A percentile compares a stretch with the other conserved stretches of the same genome.
Evolutionary conservation across 2,113 vertebrate species (phyloP).

Genomic region (Leucosticte australis): DNA sequence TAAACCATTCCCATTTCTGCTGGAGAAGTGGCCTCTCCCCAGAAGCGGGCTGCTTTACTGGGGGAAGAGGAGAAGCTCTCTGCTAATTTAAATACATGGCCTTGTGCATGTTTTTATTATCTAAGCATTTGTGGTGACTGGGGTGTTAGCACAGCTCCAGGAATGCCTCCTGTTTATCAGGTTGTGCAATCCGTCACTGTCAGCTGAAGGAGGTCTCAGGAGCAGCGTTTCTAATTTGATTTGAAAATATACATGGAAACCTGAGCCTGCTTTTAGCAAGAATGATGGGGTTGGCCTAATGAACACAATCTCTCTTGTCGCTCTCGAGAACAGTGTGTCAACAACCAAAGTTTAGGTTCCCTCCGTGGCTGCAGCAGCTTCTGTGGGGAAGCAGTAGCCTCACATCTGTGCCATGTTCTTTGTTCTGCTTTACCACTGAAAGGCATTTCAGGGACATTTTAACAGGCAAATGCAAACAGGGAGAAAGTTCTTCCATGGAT

Average conservation of each 20-base stretch:
- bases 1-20: neutral
- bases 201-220: slow-evolving; percentile 29
- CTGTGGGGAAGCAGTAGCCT: neutral
- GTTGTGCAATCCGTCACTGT: slow-evolving; percentile 49
- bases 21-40: neutral
- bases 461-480: neutral
- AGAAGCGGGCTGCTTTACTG: neutral
- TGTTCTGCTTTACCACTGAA: neutral
- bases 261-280: slow-evolving; percentile 52
- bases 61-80: neutral
- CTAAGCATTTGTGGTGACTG: neutral
- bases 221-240: slow-evolving; percentile 46
- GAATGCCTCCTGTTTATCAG: slow-evolving; percentile 27
- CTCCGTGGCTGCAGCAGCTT: neutral
- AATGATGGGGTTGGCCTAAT: slow-evolving; percentile 24
- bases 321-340: neutral
- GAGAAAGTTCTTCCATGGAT: neutral
- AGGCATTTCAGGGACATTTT: neutral
- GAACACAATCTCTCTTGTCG: slow-evolving; percentile 25
- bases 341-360: neutral
- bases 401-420: neutral
- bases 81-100: neutral
- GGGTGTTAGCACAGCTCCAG: neutral
- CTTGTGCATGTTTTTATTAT: neutral
- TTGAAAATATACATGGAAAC: slow-evolving; percentile 61